Evolutionary conservation across 2,888 invertebrate genomes (phyloP), one percentile per base, ranked within the genome.

Genomic region (Linnaemya tessellans): DNA sequence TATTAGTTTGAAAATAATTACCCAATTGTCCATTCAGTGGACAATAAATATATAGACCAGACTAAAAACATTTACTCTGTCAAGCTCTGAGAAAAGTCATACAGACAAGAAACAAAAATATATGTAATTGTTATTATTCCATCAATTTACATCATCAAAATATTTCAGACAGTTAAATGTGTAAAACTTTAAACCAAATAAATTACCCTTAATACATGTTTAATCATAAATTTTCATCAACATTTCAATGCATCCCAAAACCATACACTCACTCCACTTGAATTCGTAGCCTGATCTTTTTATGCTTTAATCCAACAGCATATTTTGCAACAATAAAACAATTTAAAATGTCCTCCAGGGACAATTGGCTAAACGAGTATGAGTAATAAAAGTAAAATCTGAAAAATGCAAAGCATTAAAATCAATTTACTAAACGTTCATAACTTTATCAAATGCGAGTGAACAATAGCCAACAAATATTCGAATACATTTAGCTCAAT

Each of bases 361-460:
- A 80, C 56, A 75, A 82, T 70, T 74, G 75, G 85, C 54, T 68
- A 71, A 79, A 64, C 62, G 43, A 79, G 30, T 51, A 38, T 65
- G 65, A 51, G 64, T 62, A 60, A 41, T 35, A 68, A 64, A 22
- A 64, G 13, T n/a, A 46, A 78, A 68, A 49, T 84, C 9, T 3
- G 15, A 20, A 3, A 65, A 65, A 54, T 30, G 5, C 20, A 73
- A 87, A 89, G 88, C 90, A 90, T 90, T 89, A 78, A 90, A 90
- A 90, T 90, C 90, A 90, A 90, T 90, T 90, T 90, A 87, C 84
- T 88, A 88, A 89, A 90, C 89, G 88, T 89, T 90, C 90, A 90
- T 90, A 90, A 88, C 90, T 90, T 90, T 89, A 90, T 90, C 90
- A 89, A 87, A 71, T 22, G 54, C 22, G n/a, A n/a, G n/a, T n/a